A percentile compares a stretch with the other conserved stretches of the same genome.
Evolutionary conservation across 2,888 invertebrate species (phyloP).

Genomic region (Blomia tropicalis): DNA sequence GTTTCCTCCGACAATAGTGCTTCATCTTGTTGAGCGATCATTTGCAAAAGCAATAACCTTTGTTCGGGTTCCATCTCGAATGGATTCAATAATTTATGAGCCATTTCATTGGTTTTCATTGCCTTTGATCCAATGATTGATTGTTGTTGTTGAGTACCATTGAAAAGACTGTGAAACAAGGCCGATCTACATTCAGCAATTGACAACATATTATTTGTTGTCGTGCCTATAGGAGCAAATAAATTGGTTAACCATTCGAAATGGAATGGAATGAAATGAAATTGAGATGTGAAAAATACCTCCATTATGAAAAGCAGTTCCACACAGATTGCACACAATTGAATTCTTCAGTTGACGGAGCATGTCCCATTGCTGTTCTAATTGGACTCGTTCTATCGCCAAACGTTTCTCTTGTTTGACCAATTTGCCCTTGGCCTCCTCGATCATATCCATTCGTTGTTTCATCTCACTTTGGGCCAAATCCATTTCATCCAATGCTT

Average conservation of each 20-base stretch:
- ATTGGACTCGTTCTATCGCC: not conserved
- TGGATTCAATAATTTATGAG: not conserved
- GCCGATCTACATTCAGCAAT: not conserved
- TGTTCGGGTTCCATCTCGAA: not conserved
- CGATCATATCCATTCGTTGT: not conserved
- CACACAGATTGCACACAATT: constrained; percentile 24
- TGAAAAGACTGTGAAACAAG: constrained; percentile 1
- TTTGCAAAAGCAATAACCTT: constrained; percentile 22
- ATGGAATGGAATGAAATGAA: not conserved
- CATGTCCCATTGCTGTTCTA: constrained; percentile 20
- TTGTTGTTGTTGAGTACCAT: not conserved
- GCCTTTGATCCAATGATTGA: not conserved
- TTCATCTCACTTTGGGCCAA: constrained; percentile 15
- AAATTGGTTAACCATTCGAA: not conserved
- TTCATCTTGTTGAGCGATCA: constrained; percentile 23
- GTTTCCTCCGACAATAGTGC: constrained; percentile 23
- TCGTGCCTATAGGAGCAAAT: not conserved
- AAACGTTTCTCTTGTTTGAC: constrained; percentile 4
- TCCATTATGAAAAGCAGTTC: not conserved
- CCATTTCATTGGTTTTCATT: not conserved
- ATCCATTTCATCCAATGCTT: constrained; percentile 20
- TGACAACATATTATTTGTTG: not conserved
- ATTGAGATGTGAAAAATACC: not conserved
- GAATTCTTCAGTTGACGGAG: constrained; percentile 16
- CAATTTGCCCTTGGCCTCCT: constrained; percentile 9